These are phyloP conservation scores for Dipodomys merriami DNA, from an alignment of 2,113 vertebrate species.

Conservation along the genomic window DNA sequence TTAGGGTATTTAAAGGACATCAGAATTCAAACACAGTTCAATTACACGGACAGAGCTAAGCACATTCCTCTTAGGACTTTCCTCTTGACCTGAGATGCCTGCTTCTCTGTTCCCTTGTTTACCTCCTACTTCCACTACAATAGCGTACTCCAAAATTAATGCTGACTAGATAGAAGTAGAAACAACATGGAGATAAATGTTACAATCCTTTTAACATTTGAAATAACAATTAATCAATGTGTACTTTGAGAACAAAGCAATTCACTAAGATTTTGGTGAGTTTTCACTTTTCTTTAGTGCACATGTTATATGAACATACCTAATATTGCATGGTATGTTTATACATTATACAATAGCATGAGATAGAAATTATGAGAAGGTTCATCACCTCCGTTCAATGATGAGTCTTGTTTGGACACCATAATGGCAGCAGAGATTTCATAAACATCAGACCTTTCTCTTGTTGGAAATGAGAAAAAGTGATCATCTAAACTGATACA, in stretches of 20 bases:
- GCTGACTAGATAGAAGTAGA: background rate
- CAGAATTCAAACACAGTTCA: background rate
- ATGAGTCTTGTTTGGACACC: background rate
- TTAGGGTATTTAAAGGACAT: background rate
- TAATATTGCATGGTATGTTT: background rate
- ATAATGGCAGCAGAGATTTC: background rate
- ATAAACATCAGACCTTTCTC: background rate
- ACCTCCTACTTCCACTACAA: background rate
- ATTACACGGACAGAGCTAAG: background rate
- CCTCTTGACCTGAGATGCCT: accelerated
- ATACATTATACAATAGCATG: background rate
- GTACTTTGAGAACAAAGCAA: background rate
- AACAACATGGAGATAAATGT: background rate
- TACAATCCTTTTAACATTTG: background rate
- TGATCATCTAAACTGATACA: background rate
- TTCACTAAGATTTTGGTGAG: background rate
- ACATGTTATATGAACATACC: background rate
- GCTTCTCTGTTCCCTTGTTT: background rate
- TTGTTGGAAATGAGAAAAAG: background rate
- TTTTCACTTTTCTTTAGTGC: background rate
- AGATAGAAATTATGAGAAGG: background rate
- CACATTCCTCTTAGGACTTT: background rate
- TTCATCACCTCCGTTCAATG: background rate
- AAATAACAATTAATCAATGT: background rate
- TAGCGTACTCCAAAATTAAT: background rate